phyloP scores from a whole-genome alignment of 2,888 invertebrate genomes.

The Cyclophora punctaria region DNA sequence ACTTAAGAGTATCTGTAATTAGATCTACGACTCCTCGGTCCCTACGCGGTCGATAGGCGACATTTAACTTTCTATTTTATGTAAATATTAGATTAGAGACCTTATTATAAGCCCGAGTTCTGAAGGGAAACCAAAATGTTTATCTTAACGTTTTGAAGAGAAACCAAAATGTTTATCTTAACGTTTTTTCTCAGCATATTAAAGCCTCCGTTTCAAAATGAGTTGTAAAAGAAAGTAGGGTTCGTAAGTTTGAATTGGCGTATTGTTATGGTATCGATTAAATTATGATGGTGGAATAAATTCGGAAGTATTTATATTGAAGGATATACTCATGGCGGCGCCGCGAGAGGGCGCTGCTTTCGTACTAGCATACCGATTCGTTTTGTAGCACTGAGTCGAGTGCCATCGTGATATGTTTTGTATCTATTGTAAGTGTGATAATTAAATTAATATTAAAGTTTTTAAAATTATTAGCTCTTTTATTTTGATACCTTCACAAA shows the following conservation, averaged over 20 bases:
- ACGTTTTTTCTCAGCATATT: no score
- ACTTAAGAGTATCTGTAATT: no score
- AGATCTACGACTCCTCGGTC: neutral
- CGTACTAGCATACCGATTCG: conserved; percentile 23
- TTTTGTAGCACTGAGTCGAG: conserved; percentile 68
- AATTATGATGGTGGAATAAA: neutral
- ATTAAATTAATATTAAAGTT: conserved; percentile 49
- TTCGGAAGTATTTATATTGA: neutral
- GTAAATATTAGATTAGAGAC: conserved; percentile 63
- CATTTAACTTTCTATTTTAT: conserved; percentile 26
- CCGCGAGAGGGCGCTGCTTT: conserved; percentile 8
- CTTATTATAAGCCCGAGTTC: conserved; percentile 29
- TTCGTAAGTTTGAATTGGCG: no score
- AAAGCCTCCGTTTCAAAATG: no score
- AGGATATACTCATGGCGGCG: neutral
- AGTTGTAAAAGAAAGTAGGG: no score
- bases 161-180: no score
- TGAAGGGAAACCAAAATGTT: no score
- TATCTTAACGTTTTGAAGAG: no score
- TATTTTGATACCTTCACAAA: no score
- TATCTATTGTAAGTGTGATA: conserved; percentile 74
- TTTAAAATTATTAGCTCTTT: no score
- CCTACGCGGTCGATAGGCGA: neutral
- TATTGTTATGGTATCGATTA: no score
- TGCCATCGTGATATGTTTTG: conserved; percentile 74